Base-by-base conservation (phyloP, 2,888 invertebrate genomes). In the Isoperla grammatica region DNA sequence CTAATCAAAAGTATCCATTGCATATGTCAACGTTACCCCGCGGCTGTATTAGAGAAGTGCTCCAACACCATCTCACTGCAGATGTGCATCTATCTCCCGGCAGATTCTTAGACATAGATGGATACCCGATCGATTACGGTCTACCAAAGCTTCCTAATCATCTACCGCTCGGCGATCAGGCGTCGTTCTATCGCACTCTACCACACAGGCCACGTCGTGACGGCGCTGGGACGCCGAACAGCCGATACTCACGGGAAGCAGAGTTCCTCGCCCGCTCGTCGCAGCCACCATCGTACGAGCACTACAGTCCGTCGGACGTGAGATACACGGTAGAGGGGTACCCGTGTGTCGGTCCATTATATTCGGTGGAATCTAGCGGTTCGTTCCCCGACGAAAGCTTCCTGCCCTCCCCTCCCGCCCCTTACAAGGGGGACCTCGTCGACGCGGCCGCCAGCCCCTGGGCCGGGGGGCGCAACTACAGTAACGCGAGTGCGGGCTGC, bases 241-340 rank as follows among this genome's bases (percentile, higher is more conserved):
- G 78, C 56, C 76, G 84, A 56, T 83, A 81, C 68, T 81, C 83
- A 17, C 73, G 84, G 43, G 85, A 86, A 69, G 85, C 85, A 5
- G 84, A 86, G 71, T 84, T 83, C 69, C 74, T 83, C 57, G 79
- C 81, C 56, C 76, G 80, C 57, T 74, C 78, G 20, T 71, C 73
- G 17, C 72, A 73, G 59, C 74, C 76, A 6, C 75, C 79, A 1
- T 72, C 77, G 2, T 83, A 68, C 59, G 69, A 70, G 56, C 69
- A 67, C 45, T 69, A 66, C 63, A 64, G 73, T 64, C 75, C 78
- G 56, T 73, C 76, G 45, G 83, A 83, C 71, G 81, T 88, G 54
- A 81, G 89, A 65, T 88, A 88, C 70, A 90, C 90, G 3, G 84
- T 86, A 58, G 90, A 90, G 67, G 90, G 90, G 8, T 90, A 90